These are phyloP conservation scores for Oryzias dopingdopingensis DNA, from an alignment of 2,797 vertebrate species.

Conservation along the genomic window DNA sequence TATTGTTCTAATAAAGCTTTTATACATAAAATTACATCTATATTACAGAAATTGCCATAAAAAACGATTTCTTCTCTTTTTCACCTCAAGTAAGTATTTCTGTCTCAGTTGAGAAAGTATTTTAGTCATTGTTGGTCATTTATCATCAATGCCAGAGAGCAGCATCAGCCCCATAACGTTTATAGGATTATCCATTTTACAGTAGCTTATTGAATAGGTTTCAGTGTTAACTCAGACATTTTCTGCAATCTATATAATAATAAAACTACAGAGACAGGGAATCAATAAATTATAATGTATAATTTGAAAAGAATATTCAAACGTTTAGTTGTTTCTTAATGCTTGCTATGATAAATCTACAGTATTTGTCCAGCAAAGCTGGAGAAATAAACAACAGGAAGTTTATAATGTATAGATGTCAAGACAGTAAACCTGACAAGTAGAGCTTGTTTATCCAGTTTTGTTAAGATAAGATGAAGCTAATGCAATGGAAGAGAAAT, in stretches of 20 bases:
- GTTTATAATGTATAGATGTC: constrained; percentile 55
- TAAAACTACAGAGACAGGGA: constrained; percentile 47
- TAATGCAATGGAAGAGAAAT: constrained; percentile 39
- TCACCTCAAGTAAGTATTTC: too few species aligned
- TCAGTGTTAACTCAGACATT: constrained; percentile 72
- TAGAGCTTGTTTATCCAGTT: constrained; percentile 27
- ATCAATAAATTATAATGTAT: constrained; percentile 73
- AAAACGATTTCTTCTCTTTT: too few species aligned
- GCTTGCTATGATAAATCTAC: constrained; percentile 65
- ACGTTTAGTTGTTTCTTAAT: neutral
- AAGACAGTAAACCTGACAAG: constrained; percentile 49
- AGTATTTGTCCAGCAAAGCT: constrained; percentile 31
- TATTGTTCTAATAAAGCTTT: too few species aligned
- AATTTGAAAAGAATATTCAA: constrained; percentile 63
- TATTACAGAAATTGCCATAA: too few species aligned
- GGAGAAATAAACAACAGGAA: constrained; percentile 51
- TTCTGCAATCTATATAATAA: constrained; percentile 42
- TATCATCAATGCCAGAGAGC: neutral
- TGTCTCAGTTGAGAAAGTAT: too few species aligned
- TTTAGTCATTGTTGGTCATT: too few species aligned
- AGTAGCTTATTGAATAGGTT: constrained; percentile 80
- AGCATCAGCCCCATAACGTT: constrained; percentile 46
- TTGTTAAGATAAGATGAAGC: constrained; percentile 25
- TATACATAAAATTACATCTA: too few species aligned
- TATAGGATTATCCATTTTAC: constrained; percentile 79